Conservation (phyloP, 1,140 invertebrate species). For the Heliconius hewitsoni region DNA sequence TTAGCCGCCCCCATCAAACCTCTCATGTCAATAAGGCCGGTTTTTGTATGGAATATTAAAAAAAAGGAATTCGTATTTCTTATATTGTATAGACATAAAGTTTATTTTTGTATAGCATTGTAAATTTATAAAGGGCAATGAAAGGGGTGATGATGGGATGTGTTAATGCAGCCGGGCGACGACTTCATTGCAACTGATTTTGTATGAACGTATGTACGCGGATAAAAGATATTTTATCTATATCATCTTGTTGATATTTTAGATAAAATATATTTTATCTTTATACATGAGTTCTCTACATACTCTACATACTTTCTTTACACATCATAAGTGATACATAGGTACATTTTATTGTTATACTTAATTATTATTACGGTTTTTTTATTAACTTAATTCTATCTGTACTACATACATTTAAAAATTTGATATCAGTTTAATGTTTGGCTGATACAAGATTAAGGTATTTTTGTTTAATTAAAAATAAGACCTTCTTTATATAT, state of each 20-base stretch:
- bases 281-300: too few species aligned
- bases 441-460: too few species aligned
- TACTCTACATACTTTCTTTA: too few species aligned
- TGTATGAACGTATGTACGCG: neutral
- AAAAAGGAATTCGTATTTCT: neutral
- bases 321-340: too few species aligned
- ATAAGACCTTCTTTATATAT: too few species aligned
- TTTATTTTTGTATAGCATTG: neutral
- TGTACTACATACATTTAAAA: too few species aligned
- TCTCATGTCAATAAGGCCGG: constrained; percentile 42
- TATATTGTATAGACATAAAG: neutral
- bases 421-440: too few species aligned
- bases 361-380: too few species aligned
- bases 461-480: too few species aligned
- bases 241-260: neutral
- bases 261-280: neutral
- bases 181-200: constrained; percentile 32
- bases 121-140: constrained; percentile 3
- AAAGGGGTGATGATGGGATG: constrained; percentile 57
- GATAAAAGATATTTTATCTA: constrained; percentile 3
- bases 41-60: constrained; percentile 30
- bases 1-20: constrained; percentile 67
- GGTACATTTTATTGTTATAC: too few species aligned
- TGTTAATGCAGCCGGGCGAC: constrained; percentile 41
- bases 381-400: too few species aligned